phyloP scores from a whole-genome alignment of 2,888 invertebrate genomes.

The Heteromurus nitidus region DNA sequence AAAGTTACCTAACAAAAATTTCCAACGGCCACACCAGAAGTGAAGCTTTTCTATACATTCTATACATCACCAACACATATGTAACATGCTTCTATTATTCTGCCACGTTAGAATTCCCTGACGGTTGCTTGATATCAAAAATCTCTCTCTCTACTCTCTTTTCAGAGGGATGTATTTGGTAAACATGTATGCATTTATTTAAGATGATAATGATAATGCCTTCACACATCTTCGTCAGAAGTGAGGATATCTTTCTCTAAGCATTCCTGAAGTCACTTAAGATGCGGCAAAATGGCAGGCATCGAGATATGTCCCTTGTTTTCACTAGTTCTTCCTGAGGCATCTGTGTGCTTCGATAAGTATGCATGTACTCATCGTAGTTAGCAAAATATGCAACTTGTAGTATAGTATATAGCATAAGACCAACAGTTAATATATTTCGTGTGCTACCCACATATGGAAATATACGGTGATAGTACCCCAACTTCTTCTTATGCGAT shows the following conservation, averaged over 20 bases:
- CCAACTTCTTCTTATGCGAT: slow-evolving; percentile 48
- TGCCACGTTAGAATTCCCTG: too few relatives aligned
- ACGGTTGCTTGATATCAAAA: too few relatives aligned
- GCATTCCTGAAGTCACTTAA: neutral
- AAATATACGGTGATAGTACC: slow-evolving; percentile 7
- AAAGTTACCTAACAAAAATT: slow-evolving; percentile 8
- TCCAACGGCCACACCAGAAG: too few relatives aligned
- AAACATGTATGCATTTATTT: slow-evolving; percentile 46
- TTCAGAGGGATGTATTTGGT: too few relatives aligned
- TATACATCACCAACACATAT: too few relatives aligned
- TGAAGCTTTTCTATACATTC: too few relatives aligned
- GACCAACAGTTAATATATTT: slow-evolving; percentile 1
- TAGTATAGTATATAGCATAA: too few relatives aligned
- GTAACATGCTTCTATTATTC: too few relatives aligned
- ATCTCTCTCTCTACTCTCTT: too few relatives aligned
- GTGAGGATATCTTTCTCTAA: too few relatives aligned
- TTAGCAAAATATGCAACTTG: too few relatives aligned
- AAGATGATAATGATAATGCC: slow-evolving; percentile 55
- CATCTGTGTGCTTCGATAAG: slow-evolving; percentile 38
- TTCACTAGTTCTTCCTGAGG: neutral
- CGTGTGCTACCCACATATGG: slow-evolving; percentile 1
- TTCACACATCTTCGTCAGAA: slow-evolving; percentile 34
- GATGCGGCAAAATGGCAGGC: neutral
- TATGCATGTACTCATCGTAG: slow-evolving; percentile 36
- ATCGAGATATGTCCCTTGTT: neutral